Percentiles rank a stretch among this genome's conserved stretches.
phyloP scores from a whole-genome alignment of 2,113 vertebrate species.

The Chionodraco myersi region DNA sequence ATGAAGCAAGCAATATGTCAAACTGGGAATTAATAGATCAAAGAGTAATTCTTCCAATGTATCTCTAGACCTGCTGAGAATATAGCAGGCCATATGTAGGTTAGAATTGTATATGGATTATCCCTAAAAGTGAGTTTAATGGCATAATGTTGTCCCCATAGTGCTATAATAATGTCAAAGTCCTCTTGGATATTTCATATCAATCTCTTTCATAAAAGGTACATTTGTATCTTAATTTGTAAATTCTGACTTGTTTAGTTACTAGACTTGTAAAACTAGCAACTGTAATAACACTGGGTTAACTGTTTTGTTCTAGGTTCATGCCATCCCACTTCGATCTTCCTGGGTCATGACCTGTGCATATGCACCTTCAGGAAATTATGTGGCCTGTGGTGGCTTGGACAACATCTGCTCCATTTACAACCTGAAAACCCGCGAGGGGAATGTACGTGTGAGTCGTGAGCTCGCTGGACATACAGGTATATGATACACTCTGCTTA shows the following conservation, averaged over 20 bases:
- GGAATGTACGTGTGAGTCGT: constrained; percentile 98
- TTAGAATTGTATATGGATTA: constrained; percentile 29
- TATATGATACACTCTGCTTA: constrained; percentile 56
- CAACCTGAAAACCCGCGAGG: constrained; percentile 99
- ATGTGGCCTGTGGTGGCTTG: constrained; percentile 97
- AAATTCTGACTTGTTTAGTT: neutral
- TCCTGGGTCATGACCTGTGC: constrained; percentile 99
- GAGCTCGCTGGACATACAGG: constrained; percentile 99
- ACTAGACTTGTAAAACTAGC: neutral
- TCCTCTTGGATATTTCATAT: too few relatives aligned
- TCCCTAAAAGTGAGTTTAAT: neutral
- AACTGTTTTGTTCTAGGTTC: constrained; percentile 85
- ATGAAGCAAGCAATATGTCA: neutral
- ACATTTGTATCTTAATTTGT: neutral
- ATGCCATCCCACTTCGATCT: constrained; percentile 98
- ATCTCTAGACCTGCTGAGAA: constrained; percentile 23
- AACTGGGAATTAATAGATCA: constrained; percentile 38
- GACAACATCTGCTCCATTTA: constrained; percentile 99
- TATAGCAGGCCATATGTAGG: constrained; percentile 22
- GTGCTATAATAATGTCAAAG: neutral
- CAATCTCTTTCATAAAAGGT: neutral
- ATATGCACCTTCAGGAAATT: constrained; percentile 98
- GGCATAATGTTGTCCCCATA: neutral
- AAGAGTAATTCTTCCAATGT: constrained; percentile 30
- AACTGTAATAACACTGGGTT: neutral